Conservation (phyloP, 2,888 invertebrate genomes). For the Thysanoteuthis rhombus region DNA sequence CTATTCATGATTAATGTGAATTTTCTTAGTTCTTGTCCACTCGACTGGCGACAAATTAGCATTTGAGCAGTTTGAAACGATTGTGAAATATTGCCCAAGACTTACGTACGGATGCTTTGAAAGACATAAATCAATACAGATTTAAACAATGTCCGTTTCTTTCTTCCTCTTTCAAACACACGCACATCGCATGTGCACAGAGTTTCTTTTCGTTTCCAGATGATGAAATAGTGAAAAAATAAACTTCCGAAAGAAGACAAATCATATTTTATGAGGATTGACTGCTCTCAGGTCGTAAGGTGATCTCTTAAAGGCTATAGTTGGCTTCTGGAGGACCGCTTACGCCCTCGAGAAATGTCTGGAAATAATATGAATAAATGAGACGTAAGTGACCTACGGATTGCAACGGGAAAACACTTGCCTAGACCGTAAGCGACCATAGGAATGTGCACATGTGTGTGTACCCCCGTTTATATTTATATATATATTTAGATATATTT, state of each 20-base stretch:
- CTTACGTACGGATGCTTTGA: background rate
- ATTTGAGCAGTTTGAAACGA: background rate
- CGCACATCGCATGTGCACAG: background rate
- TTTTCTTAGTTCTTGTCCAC: conserved; percentile 12
- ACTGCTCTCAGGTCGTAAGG: background rate
- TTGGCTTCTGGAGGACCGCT: conserved; percentile 12
- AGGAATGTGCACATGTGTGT: background rate
- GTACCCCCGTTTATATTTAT: background rate
- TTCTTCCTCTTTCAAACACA: background rate
- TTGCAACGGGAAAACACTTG: background rate
- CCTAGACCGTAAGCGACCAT: background rate
- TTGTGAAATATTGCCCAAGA: background rate
- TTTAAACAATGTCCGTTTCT: background rate
- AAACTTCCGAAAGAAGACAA: background rate
- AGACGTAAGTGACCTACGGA: conserved; percentile 12
- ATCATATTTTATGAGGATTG: conserved; percentile 12
- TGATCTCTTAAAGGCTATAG: conserved; percentile 12
- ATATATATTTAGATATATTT: background rate
- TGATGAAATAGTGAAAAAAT: background rate
- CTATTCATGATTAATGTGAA: background rate
- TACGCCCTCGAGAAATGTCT: background rate
- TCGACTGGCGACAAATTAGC: conserved; percentile 12
- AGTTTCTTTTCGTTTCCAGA: background rate
- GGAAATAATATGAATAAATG: conserved; percentile 12
- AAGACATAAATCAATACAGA: background rate